phyloP scores from a whole-genome alignment of 2,797 vertebrate genomes.

The Thripadectes ignobilis region DNA sequence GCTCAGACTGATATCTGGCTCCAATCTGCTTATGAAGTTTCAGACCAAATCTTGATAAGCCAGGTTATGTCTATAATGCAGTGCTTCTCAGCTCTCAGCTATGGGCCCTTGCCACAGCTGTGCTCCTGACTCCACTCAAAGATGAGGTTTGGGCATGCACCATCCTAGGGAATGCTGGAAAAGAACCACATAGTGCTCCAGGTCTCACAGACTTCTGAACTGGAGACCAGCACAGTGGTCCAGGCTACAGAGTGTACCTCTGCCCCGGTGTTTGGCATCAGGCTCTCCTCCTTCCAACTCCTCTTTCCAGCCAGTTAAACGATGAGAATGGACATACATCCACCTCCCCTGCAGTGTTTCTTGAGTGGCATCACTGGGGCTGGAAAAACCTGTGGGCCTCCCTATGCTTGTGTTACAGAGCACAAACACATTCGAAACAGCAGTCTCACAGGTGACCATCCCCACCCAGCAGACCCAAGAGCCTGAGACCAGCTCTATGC shows the following conservation, averaged over 20 bases:
- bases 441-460: background rate
- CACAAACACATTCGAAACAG: background rate
- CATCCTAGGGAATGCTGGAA: background rate
- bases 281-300: background rate
- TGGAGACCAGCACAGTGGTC: background rate
- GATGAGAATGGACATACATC: fast-evolving
- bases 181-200: fast-evolving
- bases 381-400: background rate
- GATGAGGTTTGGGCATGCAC: constrained; percentile 43
- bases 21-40: constrained; percentile 39
- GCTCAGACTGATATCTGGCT: constrained; percentile 58
- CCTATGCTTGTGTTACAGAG: background rate
- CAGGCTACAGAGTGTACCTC: fast-evolving
- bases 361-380: background rate
- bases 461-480: background rate
- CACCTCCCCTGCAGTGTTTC: background rate
- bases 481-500: background rate
- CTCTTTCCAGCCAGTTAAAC: fast-evolving
- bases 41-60: constrained; percentile 63
- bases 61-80: background rate
- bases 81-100: constrained; percentile 30
- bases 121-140: background rate
- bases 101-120: constrained; percentile 31
- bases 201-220: background rate
- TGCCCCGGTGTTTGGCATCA: background rate